Base-by-base conservation (phyloP, 2,797 vertebrate genomes). In the Rachycentron canadum region DNA sequence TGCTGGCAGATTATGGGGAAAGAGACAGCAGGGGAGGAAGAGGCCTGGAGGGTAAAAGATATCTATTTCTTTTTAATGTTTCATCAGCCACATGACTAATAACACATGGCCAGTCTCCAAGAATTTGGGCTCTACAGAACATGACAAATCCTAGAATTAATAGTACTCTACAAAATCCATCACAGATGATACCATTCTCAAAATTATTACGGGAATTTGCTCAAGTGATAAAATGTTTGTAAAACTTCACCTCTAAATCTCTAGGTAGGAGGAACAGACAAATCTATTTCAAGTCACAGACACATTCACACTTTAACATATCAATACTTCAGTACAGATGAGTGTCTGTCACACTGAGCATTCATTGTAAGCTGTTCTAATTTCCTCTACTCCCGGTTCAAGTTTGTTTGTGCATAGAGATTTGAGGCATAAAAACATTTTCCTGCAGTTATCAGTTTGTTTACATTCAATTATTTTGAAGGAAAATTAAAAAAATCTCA, bases 1-100 rank as follows among this genome's bases (percentile, higher is more conserved):
- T 56, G 7, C 57, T 28, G 62, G n/a, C 26, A 25, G 28, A 57
- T 50, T 52, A 7, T 0, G 1, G 30, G 26, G 57, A 52, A 47
- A 59, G 59, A 5, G 14, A 49, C 3, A 25, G 56, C 40, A 56
- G 66, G 2, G 38, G 32, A 63, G 67, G 26, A 71, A 17, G 23
- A 76, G 55, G 57, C 57, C 73, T 40, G 49, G 4, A 55, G 83
- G 76, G 60, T 55, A 32, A 56, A 71, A 14, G 52, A 69, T 72
- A 68, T 78, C 34, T 58, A 19, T 74, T 58, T 73, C 71, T 56
- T 53, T 57, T 64, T 80, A 40, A 79, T 56, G 38, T 75, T 69
- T 84, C 69, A 73, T 76, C 55, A 75, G 58, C 43, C 59, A 63
- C 56, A 72, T 76, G 80, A 80, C 56, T 19, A 69, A 78, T 69